Evolutionary conservation across 2,888 invertebrate species (phyloP).

Genomic region (Eristalinus sepulchralis): DNA sequence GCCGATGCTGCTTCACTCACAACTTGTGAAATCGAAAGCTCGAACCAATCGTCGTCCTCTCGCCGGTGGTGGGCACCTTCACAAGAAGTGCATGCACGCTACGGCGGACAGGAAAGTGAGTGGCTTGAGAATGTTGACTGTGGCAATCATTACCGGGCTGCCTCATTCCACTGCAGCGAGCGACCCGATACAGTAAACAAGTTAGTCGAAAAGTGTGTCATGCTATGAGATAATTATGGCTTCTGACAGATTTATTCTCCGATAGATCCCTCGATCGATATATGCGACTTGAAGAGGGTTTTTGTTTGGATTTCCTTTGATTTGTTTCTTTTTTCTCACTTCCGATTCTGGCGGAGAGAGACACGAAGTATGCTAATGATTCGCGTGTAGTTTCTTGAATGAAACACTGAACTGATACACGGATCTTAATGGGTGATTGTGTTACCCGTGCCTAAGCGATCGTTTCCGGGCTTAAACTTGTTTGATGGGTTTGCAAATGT

Average conservation of each 20-base stretch:
- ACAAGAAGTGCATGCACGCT: not conserved
- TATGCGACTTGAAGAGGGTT: not conserved
- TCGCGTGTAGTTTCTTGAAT: not conserved
- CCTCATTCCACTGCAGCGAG: not conserved
- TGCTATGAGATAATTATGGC: constrained; percentile 38
- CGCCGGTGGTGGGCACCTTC: not conserved
- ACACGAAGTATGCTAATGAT: not conserved
- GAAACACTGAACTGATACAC: not conserved
- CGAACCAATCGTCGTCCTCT: constrained; percentile 43
- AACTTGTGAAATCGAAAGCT: constrained; percentile 70
- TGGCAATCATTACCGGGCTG: not conserved
- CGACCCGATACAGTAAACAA: constrained; percentile 14
- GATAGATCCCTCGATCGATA: constrained; percentile 3
- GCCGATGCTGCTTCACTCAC: not conserved
- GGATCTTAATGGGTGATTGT: not conserved
- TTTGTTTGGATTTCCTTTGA: not conserved
- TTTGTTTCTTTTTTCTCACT: not conserved
- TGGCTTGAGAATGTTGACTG: not conserved
- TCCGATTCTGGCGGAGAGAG: not conserved
- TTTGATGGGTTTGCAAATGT: not conserved
- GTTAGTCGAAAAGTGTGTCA: constrained; percentile 45
- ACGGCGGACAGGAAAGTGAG: not conserved
- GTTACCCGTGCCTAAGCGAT: not conserved
- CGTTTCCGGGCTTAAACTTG: not conserved
- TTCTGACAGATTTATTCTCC: constrained; percentile 24